Percentiles rank a stretch among this genome's conserved stretches.
These are phyloP conservation scores for Hippocampus kuda DNA, from an alignment of 2,797 vertebrate genomes.

Conservation along the genomic window DNA sequence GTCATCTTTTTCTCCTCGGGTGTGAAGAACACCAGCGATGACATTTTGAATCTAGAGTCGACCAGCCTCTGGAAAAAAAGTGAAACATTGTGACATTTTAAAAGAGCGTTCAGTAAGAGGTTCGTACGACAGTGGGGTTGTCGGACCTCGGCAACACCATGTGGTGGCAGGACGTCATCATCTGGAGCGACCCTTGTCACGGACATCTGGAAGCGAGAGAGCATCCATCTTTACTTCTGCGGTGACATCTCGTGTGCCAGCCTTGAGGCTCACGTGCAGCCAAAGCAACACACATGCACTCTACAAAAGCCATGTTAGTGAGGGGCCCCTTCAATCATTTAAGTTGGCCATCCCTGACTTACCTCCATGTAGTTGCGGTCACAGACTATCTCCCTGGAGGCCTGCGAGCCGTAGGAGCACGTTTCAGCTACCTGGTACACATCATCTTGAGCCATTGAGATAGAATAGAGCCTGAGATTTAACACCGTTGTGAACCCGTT, in stretches of 20 bases:
- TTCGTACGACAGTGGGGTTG: background rate
- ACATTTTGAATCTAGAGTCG: constrained; percentile 39
- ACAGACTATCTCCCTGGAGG: constrained; percentile 65
- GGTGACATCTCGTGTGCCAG: constrained; percentile 14
- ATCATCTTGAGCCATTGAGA: constrained; percentile 30
- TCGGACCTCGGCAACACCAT: background rate
- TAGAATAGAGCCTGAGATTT: constrained; percentile 40
- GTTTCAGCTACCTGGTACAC: constrained; percentile 51
- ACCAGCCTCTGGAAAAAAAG: constrained; percentile 12
- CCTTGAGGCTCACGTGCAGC: constrained; percentile 12
- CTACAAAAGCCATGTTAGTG: background rate
- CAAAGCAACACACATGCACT: constrained; percentile 11
- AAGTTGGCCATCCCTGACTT: constrained; percentile 20
- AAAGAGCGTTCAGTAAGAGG: background rate
- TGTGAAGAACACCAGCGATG: constrained; percentile 63
- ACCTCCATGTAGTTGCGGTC: constrained; percentile 71
- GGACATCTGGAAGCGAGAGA: constrained; percentile 51
- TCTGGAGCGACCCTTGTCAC: constrained; percentile 37
- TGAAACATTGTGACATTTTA: background rate
- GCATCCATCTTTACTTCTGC: constrained; percentile 11
- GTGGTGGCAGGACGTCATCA: constrained; percentile 22
- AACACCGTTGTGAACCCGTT: constrained; percentile 55
- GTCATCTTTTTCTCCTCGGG: constrained; percentile 47
- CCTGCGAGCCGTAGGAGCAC: constrained; percentile 55
- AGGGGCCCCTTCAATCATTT: no score